These are phyloP conservation scores for Rhegmatorhina hoffmannsi DNA, from an alignment of 2,113 vertebrate species.

Conservation along the genomic window DNA sequence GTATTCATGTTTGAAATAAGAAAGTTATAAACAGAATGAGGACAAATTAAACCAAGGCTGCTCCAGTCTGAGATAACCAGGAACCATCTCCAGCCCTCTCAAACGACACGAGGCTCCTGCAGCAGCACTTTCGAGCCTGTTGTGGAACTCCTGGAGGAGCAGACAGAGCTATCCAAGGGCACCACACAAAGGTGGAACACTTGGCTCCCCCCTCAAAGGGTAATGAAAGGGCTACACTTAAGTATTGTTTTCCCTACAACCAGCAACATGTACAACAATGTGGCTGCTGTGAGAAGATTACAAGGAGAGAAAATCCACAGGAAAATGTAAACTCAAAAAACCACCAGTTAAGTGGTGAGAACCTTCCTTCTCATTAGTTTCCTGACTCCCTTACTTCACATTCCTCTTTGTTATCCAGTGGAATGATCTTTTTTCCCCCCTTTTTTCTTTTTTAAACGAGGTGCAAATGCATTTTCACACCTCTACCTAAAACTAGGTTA, in stretches of 20 bases:
- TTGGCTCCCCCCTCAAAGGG: background rate
- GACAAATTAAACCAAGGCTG: background rate
- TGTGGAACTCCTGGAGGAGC: background rate
- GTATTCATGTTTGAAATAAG: background rate
- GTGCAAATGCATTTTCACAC: constrained; percentile 67
- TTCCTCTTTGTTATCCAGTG: constrained; percentile 1
- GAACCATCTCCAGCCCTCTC: background rate
- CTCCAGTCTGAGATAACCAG: background rate
- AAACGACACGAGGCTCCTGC: background rate
- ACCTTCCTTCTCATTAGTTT: constrained; percentile 14
- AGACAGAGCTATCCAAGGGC: background rate
- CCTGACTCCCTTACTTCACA: background rate
- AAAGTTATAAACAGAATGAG: background rate
- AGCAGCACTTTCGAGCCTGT: background rate
- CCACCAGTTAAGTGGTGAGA: background rate
- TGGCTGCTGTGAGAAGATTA: constrained; percentile 14
- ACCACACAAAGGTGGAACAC: too few relatives aligned
- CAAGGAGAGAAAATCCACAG: constrained; percentile 31
- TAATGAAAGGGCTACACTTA: background rate
- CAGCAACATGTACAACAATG: background rate
- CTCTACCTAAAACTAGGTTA: constrained; percentile 22
- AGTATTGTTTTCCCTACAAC: background rate
- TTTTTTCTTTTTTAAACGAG: constrained; percentile 16
- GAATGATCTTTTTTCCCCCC: background rate
- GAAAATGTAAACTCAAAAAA: constrained; percentile 12